These are phyloP conservation scores for Lophius americanus DNA, from an alignment of 2,797 vertebrate species.

Conservation along the genomic window DNA sequence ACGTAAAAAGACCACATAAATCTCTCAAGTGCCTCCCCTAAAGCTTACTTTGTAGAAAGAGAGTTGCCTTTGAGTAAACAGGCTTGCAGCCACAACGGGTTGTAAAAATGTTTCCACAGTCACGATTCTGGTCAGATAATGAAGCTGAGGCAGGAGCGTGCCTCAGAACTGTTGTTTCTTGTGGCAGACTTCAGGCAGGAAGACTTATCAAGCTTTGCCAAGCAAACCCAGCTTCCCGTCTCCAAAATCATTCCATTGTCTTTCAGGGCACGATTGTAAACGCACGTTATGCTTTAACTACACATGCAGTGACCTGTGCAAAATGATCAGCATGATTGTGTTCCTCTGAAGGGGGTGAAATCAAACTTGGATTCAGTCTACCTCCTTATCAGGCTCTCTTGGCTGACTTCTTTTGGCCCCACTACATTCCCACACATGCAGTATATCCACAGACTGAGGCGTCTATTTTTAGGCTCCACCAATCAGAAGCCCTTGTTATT, in stretches of 20 bases:
- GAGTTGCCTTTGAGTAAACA: slow-evolving; percentile 61
- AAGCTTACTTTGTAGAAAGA: slow-evolving; percentile 63
- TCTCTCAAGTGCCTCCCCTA: slow-evolving; percentile 47
- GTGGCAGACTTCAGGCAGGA: slow-evolving; percentile 56
- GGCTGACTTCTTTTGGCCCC: slow-evolving; percentile 53
- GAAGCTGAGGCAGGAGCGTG: slow-evolving; percentile 39
- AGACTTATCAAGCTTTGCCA: slow-evolving; percentile 54
- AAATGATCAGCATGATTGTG: slow-evolving; percentile 26
- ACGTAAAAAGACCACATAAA: slow-evolving; percentile 55
- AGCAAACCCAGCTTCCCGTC: slow-evolving; percentile 65
- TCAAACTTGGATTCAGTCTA: slow-evolving; percentile 29
- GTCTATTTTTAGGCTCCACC: slow-evolving; percentile 54
- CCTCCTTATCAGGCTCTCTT: slow-evolving; percentile 59
- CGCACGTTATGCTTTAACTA: slow-evolving; percentile 36
- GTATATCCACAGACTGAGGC: slow-evolving; percentile 41
- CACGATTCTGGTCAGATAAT: slow-evolving; percentile 56
- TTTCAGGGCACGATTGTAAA: slow-evolving; percentile 51
- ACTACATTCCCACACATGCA: slow-evolving; percentile 31
- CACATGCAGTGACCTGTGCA: slow-evolving; percentile 27
- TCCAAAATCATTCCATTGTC: slow-evolving; percentile 70
- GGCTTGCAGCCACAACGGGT: slow-evolving; percentile 50
- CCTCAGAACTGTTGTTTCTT: slow-evolving; percentile 50
- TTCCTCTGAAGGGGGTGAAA: slow-evolving; percentile 19
- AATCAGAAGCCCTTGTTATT: slow-evolving; percentile 44
- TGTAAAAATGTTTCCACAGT: slow-evolving; percentile 71